Conservation (phyloP, 2,797 vertebrate species). For the Cercopithecus neglectus region DNA sequence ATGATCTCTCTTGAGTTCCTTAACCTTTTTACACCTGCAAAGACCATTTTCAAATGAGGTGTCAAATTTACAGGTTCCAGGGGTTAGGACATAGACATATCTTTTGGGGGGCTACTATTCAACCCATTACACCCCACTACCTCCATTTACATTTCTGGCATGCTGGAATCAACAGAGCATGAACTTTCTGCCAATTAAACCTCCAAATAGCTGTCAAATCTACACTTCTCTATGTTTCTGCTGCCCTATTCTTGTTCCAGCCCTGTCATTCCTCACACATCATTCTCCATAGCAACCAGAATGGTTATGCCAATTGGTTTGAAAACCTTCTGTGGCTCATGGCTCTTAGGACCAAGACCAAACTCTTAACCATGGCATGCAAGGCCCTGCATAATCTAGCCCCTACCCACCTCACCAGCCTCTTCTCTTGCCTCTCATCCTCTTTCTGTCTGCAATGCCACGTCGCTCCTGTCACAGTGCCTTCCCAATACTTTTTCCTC, state of each 20-base stretch:
- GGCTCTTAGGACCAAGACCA: neutral
- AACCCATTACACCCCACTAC: neutral
- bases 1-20: neutral
- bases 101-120: neutral
- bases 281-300: neutral
- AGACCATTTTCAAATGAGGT: neutral
- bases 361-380: neutral
- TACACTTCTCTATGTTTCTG: neutral
- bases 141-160: neutral
- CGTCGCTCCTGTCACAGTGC: neutral
- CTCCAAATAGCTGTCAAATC: neutral
- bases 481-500: neutral
- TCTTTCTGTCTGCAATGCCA: neutral
- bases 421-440: neutral
- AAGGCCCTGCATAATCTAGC: neutral
- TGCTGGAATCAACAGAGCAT: neutral
- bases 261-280: neutral
- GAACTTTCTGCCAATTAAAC: neutral
- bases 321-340: neutral
- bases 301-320: neutral
- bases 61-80: neutral
- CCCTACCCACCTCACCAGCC: neutral
- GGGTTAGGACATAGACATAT: neutral
- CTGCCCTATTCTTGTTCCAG: neutral
- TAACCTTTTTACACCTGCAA: conserved; percentile 16